Percentiles rank a stretch among this genome's conserved stretches.
Evolutionary conservation across 2,797 vertebrate genomes (phyloP).

Genomic region (Acestrorhynchus altus): DNA sequence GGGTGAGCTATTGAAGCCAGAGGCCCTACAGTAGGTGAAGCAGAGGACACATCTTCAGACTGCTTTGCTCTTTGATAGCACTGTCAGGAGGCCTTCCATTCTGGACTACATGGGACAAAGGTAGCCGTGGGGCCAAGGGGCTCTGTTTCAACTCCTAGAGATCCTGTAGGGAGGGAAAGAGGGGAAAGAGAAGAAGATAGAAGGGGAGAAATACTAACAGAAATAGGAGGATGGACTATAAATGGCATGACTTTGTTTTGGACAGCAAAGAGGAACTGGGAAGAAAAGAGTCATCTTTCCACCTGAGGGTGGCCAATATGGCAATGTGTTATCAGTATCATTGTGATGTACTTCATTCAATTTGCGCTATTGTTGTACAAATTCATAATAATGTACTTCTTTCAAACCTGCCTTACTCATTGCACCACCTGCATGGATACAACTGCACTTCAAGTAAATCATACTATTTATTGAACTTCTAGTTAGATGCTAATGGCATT

Average conservation of each 20-base stretch:
- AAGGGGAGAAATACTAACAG: neutral
- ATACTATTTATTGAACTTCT: too few relatives aligned
- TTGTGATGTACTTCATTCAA: too few relatives aligned
- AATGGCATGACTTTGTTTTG: neutral
- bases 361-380: too few relatives aligned
- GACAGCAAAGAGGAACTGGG: neutral
- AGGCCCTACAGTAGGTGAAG: constrained; percentile 35
- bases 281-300: neutral
- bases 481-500: too few relatives aligned
- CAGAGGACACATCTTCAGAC: constrained; percentile 29
- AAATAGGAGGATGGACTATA: neutral
- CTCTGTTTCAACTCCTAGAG: constrained; percentile 28
- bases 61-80: constrained; percentile 30
- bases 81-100: constrained; percentile 26
- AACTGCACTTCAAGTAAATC: too few relatives aligned
- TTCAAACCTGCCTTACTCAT: too few relatives aligned
- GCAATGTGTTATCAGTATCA: too few relatives aligned
- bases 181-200: neutral
- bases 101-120: constrained; percentile 12
- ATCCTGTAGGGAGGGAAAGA: neutral
- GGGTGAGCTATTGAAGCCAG: constrained; percentile 39
- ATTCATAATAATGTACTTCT: too few relatives aligned
- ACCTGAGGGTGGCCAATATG: neutral
- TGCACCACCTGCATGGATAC: too few relatives aligned
- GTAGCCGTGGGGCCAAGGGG: neutral